Evolutionary conservation across 2,888 invertebrate species (phyloP), one percentile per base, ranked within the genome.

Genomic region (Eupithecia dodoneata): DNA sequence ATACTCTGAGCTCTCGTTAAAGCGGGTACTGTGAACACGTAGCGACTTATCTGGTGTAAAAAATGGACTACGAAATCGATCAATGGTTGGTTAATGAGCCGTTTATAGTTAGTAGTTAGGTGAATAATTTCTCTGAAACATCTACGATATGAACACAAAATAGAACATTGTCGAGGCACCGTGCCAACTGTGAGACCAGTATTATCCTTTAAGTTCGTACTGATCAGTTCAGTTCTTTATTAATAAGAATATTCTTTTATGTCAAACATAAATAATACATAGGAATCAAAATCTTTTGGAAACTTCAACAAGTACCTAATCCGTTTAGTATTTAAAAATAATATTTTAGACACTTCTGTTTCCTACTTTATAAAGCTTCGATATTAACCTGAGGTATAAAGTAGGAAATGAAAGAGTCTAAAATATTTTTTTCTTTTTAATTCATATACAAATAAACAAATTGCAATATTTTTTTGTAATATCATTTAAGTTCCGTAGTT

Each of bases 1-100:
- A 83, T 84, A 83, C 83, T 83, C 83, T 81, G 80, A 82, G 82
- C 84, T 86, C 87, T 86, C 87, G 86, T 86, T 88, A 86, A 87
- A 88, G 86, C 82, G 83, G 83, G 83, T 83, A 81, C 83, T 84
- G 83, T 85, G 84, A 86, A 87, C 87, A 85, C 85, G 86, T 84
- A 84, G 80, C 83, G 81, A 86, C 83, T 85, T 88, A 89, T 88
- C 87, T 86, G 81, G 80, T 71, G 73, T 83, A 85, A 84, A 87
- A 59, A 87, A 86, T 85, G 82, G 80, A 86, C 85, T 83, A 86
- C 82, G 80, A 82, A 85, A 83, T 75, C 80, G 80, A 82, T 84
- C 79, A 83, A 83, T 79, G 67, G 74, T 73, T 69, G 76, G 65
- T 75, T 76, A 76, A 76, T 78, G 59, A 72, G 67, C 74, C 66